phyloP scores from a whole-genome alignment of 2,113 vertebrate genomes.

The Ochotona curzoniae region DNA sequence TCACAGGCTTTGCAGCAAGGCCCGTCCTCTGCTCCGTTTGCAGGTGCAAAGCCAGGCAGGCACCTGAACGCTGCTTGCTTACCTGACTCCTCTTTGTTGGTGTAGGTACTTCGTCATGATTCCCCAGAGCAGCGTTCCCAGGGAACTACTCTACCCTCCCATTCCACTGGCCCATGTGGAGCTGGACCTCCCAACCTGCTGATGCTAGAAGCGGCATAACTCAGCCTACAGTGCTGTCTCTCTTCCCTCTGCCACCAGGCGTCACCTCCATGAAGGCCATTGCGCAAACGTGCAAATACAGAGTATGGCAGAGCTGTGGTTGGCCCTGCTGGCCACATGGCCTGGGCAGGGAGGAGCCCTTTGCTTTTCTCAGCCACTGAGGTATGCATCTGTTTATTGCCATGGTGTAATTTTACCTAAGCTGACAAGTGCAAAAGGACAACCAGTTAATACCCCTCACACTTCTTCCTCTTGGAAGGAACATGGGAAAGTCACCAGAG shows the following conservation, averaged over 20 bases:
- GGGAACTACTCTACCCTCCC: neutral
- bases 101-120: neutral
- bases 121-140: neutral
- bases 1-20: neutral
- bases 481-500: constrained; percentile 36
- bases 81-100: neutral
- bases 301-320: neutral
- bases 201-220: neutral
- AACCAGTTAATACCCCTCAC: neutral
- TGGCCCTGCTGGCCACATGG: neutral
- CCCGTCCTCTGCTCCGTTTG: neutral
- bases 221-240: neutral
- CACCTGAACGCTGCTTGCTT: neutral
- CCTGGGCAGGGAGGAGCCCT: neutral
- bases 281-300: neutral
- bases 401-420: neutral
- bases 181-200: neutral
- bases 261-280: neutral
- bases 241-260: constrained; percentile 25
- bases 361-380: neutral
- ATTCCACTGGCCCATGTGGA: too few relatives aligned
- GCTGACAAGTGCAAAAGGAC: neutral
- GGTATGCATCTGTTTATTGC: neutral
- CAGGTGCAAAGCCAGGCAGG: neutral
- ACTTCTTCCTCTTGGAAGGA: neutral